Evolutionary conservation across 2,888 invertebrate species (phyloP), one percentile per base, ranked within the genome.

Genomic region (Plemyria rubiginata): DNA sequence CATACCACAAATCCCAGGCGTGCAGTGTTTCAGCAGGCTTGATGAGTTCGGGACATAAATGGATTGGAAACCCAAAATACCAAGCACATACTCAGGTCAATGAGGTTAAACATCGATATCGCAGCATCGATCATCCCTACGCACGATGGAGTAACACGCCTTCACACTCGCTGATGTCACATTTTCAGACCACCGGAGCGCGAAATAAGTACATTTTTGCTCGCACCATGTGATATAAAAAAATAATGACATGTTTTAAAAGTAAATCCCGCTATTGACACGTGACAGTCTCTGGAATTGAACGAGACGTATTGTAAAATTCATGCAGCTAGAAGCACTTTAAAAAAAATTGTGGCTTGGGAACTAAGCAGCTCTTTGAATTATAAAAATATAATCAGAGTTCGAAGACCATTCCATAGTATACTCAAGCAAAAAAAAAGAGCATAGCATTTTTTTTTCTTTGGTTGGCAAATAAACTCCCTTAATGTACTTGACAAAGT

Each of bases 141-240:
- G 62, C 65, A 60, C 65, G 65, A 57, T 52, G 63, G 61, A 65
- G 70, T 68, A 67, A 76, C 71, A 75, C 82, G 84, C 81, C 87
- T 85, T 84, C 88, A 84, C 90, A 87, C 87, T 80, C 80, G 85
- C 88, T 87, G 88, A 90, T 88, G 90, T 90, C 92, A 92, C 90
- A 90, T 92, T 92, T 88, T 90, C 92, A 89, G 90, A 80, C 79
- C 92, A 92, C 70, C 88, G 92, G 91, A 92, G 92, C 92, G 92
- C 82, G 88, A 90, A 92, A 92, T 92, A 92, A 92, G 92, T 90
- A 92, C 92, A 92, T 92, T 74, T 88, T 92, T 92, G 88, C 89
- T 87, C 89, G 81, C 82, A 83, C 85, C 83, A 83, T 82, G 85
- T 88, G 86, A 89, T 89, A 88, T 78, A 90, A 92, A 88, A 88